Conservation (phyloP, 1,140 invertebrate genomes). For the Scaptomyza graminum region DNA sequence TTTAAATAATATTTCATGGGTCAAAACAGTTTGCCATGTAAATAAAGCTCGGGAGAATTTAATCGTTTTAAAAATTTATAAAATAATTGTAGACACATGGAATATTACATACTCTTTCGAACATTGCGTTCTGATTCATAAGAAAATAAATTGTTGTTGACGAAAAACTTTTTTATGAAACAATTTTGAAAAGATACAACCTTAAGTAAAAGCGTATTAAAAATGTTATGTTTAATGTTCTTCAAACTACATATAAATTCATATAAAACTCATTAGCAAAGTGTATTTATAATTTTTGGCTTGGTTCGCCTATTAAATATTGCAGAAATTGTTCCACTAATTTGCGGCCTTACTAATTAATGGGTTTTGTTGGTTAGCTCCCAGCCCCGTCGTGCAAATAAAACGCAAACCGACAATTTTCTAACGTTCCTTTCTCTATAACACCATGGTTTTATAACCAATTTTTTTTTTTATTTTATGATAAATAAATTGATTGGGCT, state of each 20-base stretch:
- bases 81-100: neutral
- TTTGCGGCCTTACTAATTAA: constrained; percentile 78
- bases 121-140: no score
- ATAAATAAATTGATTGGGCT: constrained; percentile 75
- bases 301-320: constrained; percentile 26
- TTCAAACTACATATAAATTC: no score
- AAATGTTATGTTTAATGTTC: neutral
- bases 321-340: constrained; percentile 65
- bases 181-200: no score
- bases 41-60: constrained; percentile 6
- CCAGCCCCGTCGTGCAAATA: constrained; percentile 13
- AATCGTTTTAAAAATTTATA: neutral
- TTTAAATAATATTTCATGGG: constrained; percentile 69
- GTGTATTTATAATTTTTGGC: constrained; percentile 14
- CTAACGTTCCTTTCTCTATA: constrained; percentile 6
- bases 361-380: constrained; percentile 45
- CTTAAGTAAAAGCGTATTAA: no score
- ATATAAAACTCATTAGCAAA: neutral
- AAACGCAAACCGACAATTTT: constrained; percentile 22
- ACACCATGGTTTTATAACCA: constrained; percentile 11
- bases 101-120: neutral
- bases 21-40: constrained; percentile 12
- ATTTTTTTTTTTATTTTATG: constrained; percentile 22
- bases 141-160: neutral
- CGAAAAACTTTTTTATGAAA: no score